Percentiles rank a stretch among this genome's conserved stretches.
These are phyloP conservation scores for Diplazon laetatorius DNA, from an alignment of 2,888 invertebrate genomes.

Conservation along the genomic window DNA sequence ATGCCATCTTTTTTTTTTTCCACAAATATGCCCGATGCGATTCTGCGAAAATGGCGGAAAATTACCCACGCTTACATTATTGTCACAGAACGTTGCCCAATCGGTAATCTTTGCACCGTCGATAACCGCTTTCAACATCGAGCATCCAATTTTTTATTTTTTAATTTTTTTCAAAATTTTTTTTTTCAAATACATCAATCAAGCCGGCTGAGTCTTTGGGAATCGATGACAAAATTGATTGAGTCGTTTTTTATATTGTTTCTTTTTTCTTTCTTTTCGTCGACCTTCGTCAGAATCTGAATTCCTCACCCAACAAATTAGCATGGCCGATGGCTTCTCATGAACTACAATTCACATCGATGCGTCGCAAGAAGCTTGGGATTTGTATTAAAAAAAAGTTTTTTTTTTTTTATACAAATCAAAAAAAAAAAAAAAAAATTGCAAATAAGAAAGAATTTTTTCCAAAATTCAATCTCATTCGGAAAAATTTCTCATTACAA, in stretches of 20 bases:
- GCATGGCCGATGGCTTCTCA: too few species aligned
- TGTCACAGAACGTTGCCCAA: slow-evolving; percentile 74
- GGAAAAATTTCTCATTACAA: too few species aligned
- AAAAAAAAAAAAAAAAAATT: too few species aligned
- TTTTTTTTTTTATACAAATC: too few species aligned
- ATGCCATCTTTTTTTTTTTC: neutral
- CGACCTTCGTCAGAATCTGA: too few species aligned
- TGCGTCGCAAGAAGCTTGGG: too few species aligned
- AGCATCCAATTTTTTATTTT: slow-evolving; percentile 14
- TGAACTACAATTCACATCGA: too few species aligned
- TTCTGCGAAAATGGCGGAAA: too few species aligned
- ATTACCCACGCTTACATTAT: slow-evolving; percentile 71
- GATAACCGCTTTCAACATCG: slow-evolving; percentile 28
- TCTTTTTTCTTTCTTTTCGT: neutral
- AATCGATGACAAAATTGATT: slow-evolving; percentile 15
- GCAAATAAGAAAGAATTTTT: too few species aligned
- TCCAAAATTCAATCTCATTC: too few species aligned
- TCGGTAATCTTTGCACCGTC: slow-evolving; percentile 44
- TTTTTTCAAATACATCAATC: neutral
- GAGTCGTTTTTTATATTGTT: neutral
- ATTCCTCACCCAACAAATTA: too few species aligned
- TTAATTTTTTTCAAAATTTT: neutral
- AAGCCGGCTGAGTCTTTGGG: neutral
- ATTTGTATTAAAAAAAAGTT: too few species aligned
- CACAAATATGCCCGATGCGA: neutral